Conservation (phyloP, 2,113 vertebrate genomes). For the Nothocercus nigrocapillus region DNA sequence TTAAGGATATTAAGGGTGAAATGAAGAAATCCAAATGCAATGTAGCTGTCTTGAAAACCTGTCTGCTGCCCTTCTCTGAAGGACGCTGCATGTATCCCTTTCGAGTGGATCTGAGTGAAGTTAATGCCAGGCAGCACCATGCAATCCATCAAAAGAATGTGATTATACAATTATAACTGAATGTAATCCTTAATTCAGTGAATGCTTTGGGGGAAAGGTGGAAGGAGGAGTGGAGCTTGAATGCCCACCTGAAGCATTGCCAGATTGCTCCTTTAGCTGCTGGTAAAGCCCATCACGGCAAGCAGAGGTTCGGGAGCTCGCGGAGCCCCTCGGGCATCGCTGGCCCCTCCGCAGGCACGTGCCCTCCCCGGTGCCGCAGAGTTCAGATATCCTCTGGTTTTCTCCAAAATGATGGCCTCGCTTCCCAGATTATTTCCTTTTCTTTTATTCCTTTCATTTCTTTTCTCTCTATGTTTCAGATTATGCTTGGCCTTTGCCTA, state of each 20-base stretch:
- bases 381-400: not conserved
- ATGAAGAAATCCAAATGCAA: not conserved
- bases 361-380: not conserved
- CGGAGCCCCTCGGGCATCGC: not conserved
- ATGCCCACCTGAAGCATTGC: not conserved
- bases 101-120: not conserved
- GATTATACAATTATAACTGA: not conserved
- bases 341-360: fast-evolving
- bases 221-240: not conserved
- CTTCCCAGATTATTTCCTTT: conserved; percentile 39
- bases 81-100: not conserved
- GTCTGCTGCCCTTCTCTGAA: not conserved
- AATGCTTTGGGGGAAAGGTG: not conserved
- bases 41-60: not conserved
- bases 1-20: conserved; percentile 11
- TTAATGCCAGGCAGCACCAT: not conserved
- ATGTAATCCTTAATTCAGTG: not conserved
- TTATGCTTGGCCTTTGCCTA: conserved; percentile 94
- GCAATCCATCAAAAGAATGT: not conserved
- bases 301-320: not conserved
- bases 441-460: conserved; percentile 64
- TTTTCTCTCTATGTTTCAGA: conserved; percentile 84
- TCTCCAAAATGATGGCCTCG: not conserved
- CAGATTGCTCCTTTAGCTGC: not conserved
- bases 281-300: not conserved